Percentiles rank a stretch among this genome's conserved stretches.
Conservation (phyloP, 2,113 vertebrate genomes). For the Lagenorhynchus albirostris region DNA sequence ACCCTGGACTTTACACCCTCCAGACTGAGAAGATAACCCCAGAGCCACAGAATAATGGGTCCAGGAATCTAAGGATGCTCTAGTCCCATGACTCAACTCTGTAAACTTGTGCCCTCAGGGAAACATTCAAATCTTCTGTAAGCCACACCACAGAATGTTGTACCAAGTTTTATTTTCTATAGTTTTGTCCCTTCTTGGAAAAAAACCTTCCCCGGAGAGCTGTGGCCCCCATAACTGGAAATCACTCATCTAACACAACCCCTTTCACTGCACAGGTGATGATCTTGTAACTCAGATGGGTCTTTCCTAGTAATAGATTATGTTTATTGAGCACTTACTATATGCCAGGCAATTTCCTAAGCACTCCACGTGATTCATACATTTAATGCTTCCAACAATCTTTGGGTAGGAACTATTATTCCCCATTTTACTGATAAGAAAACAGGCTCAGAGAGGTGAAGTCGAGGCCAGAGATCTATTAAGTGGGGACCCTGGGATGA, state of each 20-base stretch:
- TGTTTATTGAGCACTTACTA: constrained; percentile 18
- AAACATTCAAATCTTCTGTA: not conserved
- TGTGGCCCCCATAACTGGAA: not conserved
- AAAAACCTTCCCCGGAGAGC: not conserved
- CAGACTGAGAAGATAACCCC: not conserved
- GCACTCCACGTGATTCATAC: not conserved
- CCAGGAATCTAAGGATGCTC: not conserved
- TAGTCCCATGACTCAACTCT: not conserved
- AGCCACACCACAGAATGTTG: not conserved
- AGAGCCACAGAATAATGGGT: not conserved
- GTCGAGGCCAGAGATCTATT: not conserved
- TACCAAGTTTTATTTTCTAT: not conserved
- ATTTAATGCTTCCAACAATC: not conserved
- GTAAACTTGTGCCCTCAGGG: not conserved
- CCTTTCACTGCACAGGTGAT: not conserved
- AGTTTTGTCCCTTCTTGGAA: not conserved
- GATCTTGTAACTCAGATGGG: not conserved
- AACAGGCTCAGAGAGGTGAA: not conserved
- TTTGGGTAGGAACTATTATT: not conserved
- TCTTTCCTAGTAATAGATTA: not conserved
- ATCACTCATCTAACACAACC: not conserved
- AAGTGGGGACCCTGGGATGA: not conserved
- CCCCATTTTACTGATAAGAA: not conserved
- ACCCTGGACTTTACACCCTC: not conserved
- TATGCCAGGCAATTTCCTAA: not conserved